Conservation (phyloP, 1,140 invertebrate genomes). For the Trinorchestia longiramus region DNA sequence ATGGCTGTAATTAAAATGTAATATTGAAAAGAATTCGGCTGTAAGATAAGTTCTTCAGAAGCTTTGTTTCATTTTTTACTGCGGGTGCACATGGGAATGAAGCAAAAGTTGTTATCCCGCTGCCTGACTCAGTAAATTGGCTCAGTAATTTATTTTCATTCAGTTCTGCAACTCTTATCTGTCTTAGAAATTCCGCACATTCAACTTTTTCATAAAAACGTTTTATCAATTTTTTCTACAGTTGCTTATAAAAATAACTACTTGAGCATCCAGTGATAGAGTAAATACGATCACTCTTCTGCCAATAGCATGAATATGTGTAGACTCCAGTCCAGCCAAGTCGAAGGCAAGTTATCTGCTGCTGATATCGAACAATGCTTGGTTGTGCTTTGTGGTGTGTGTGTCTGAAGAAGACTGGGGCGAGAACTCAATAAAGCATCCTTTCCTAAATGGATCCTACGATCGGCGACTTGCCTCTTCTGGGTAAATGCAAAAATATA, state of each 20-base stretch:
- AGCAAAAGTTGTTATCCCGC: not conserved
- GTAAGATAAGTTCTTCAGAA: not conserved
- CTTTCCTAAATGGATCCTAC: not conserved
- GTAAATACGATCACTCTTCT: not conserved
- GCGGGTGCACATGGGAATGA: not conserved
- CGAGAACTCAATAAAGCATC: not conserved
- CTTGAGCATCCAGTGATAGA: not conserved
- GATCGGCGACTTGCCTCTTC: not conserved
- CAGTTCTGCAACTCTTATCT: not conserved
- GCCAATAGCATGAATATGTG: not conserved
- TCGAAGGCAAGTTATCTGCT: not conserved
- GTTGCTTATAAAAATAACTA: not conserved
- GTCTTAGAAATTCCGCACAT: not conserved
- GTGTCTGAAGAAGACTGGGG: not conserved
- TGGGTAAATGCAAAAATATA: not conserved
- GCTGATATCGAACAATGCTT: not conserved
- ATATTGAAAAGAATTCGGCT: not conserved
- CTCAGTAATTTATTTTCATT: not conserved
- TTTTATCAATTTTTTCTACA: not conserved
- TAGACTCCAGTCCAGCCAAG: not conserved
- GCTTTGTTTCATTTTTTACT: not conserved
- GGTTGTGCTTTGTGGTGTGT: not conserved
- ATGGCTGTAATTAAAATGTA: not conserved
- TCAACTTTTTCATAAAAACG: not conserved
- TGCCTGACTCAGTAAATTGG: not conserved